A percentile compares a stretch with the other conserved stretches of the same genome.
Conservation (phyloP, 92 coral and sea anemone species). For the Palythoa caribaeorum region DNA sequence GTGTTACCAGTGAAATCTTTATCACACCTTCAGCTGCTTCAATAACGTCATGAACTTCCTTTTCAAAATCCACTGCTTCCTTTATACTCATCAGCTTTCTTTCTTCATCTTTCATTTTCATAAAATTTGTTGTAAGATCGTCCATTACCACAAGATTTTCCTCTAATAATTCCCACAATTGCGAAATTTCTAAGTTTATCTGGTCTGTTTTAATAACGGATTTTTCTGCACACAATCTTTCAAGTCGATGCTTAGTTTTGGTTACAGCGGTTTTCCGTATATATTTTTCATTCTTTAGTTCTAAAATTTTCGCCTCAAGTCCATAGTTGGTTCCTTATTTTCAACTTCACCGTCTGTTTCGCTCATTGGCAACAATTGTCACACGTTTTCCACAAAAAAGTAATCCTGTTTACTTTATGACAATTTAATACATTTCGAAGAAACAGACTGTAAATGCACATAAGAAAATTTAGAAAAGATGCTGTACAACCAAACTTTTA, state of each 20-base stretch:
- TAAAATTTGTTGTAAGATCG: too few species aligned
- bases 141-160: neutral
- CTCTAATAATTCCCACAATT: slow-evolving; percentile 8
- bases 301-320: neutral
- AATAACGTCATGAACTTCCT: slow-evolving; percentile 1
- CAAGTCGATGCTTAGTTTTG: neutral
- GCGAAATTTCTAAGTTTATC: slow-evolving; percentile 2
- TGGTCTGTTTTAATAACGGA: neutral
- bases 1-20: neutral
- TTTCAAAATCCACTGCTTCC: neutral
- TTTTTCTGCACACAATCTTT: slow-evolving; percentile 1
- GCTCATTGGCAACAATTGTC: slow-evolving; percentile 2
- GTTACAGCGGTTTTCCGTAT: neutral
- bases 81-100: neutral
- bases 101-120: too few species aligned
- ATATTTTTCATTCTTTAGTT: neutral
- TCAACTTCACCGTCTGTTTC: neutral
- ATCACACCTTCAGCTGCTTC: neutral
- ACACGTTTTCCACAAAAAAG: neutral
- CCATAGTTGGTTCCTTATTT: slow-evolving; percentile 2
- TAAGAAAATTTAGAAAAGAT: neutral
- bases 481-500: neutral
- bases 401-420: neutral
- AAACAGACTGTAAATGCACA: neutral
- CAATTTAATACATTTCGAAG: neutral